These are phyloP conservation scores for Trachymyrmex cornetzi DNA, from an alignment of 1,140 invertebrate species.

Conservation along the genomic window DNA sequence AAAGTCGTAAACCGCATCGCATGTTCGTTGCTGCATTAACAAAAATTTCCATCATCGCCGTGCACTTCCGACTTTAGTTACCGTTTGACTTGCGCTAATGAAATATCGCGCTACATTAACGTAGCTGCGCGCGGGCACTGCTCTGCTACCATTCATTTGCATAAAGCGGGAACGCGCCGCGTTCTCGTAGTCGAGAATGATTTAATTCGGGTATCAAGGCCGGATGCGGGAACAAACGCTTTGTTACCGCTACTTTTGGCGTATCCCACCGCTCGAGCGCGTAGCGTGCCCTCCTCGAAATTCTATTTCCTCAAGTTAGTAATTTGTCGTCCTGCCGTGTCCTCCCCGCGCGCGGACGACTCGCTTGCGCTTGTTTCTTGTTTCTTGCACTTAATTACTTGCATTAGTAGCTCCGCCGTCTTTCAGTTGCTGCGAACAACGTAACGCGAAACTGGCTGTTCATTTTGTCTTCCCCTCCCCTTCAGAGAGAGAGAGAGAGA, in stretches of 20 bases:
- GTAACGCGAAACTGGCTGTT: conserved; percentile 57
- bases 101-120: conserved; percentile 75
- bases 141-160: conserved; percentile 65
- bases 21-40: not conserved
- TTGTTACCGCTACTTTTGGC: conserved; percentile 66
- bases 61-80: not conserved
- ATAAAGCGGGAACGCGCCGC: conserved; percentile 68
- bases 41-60: conserved; percentile 46
- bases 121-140: not conserved
- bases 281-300: conserved; percentile 19
- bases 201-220: conserved; percentile 75
- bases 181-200: conserved; percentile 66
- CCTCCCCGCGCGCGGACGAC: not conserved
- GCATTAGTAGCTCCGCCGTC: conserved; percentile 61
- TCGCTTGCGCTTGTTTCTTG: conserved; percentile 53
- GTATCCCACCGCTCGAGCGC: not conserved
- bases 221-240: conserved; percentile 75
- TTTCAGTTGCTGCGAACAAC: conserved; percentile 58
- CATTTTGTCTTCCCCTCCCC: conserved; percentile 23
- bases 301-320: conserved; percentile 71
- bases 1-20: not conserved
- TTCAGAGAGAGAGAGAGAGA: not conserved
- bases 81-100: conserved; percentile 57
- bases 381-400: conserved; percentile 71
- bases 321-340: conserved; percentile 64